Evolutionary conservation across 2,888 invertebrate species (phyloP), one percentile per base, ranked within the genome.

Genomic region (Oligia strigilis): DNA sequence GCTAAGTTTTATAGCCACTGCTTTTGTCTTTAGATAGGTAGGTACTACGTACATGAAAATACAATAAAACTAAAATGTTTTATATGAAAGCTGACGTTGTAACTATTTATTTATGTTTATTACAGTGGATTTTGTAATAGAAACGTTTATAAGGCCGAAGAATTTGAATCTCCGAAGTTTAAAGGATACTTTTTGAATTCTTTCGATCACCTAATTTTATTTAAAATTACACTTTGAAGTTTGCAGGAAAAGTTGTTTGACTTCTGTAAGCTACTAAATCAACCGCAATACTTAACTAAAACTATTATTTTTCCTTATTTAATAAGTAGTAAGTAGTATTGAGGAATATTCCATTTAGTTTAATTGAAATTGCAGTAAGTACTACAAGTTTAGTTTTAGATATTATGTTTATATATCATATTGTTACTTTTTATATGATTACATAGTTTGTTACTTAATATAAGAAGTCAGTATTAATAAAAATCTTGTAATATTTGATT

Each of bases 21-120:
- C 46, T 64, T 80, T 78, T 75, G 78, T 79, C 74, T 79, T 74
- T 36, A 46, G 72, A 73, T 76, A 29, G 4, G 29, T 49, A 69
- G 9, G 17, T 46, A 67, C 2, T 29, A 29, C 29, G 1, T 49
- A 67, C 23, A 69, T 64, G 60, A 65, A 65, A 78, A 69, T 82
- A 80, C 75, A 80, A 86, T 71, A 73, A 83, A 78, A 71, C 72
- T 82, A 69, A 80, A 74, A 76, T 69, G 43, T 75, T 79, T 36
- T 19, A 14, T 29, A 62, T 40, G 5, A 55, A 52, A 19, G n/a
- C 55, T 58, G 19, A 67, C 58, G 23, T 62, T 64, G 58, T 65
- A 62, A 43, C 14, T n/a, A 55, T 78, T 52, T 2, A 23, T 64
- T 52, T 58, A 69, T 23, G 19, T 43, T 81, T 36, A n/a, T 58